phyloP scores from a whole-genome alignment of 2,797 vertebrate species.

The Coluber constrictor region DNA sequence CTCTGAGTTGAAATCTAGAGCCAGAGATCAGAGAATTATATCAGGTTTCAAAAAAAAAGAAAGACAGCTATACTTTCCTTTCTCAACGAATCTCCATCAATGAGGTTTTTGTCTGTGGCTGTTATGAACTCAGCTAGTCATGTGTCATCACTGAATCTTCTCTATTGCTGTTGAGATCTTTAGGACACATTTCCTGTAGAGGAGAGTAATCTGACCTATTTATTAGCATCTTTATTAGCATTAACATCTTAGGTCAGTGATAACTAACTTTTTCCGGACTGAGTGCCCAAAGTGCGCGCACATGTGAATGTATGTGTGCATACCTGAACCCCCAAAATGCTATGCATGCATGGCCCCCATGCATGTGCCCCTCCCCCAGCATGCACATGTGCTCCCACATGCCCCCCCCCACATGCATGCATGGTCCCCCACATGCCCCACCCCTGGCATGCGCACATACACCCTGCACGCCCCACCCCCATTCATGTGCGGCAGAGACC shows the following conservation, averaged over 20 bases:
- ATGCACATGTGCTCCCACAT: too few relatives aligned
- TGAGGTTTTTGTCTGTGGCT: neutral
- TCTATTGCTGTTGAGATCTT: neutral
- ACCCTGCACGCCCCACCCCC: too few relatives aligned
- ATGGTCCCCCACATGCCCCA: neutral
- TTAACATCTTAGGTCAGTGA: neutral
- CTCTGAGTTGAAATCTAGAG: neutral
- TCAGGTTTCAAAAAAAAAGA: neutral
- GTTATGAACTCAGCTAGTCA: neutral
- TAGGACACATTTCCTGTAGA: neutral
- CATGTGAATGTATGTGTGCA: too few relatives aligned
- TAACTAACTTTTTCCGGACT: too few relatives aligned
- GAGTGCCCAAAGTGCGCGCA: too few relatives aligned
- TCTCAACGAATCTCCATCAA: neutral
- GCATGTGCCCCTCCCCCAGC: too few relatives aligned
- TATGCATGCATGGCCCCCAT: too few relatives aligned
- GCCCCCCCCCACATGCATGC: too few relatives aligned
- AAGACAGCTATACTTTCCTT: neutral
- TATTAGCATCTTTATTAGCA: neutral
- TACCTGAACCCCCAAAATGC: too few relatives aligned
- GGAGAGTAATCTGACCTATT: neutral
- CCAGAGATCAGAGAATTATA: neutral
- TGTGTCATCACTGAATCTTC: neutral
- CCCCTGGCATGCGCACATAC: too few relatives aligned
- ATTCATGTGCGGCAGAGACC: too few relatives aligned